phyloP scores from a whole-genome alignment of 2,797 vertebrate genomes.

The Sitta carolinensis region DNA sequence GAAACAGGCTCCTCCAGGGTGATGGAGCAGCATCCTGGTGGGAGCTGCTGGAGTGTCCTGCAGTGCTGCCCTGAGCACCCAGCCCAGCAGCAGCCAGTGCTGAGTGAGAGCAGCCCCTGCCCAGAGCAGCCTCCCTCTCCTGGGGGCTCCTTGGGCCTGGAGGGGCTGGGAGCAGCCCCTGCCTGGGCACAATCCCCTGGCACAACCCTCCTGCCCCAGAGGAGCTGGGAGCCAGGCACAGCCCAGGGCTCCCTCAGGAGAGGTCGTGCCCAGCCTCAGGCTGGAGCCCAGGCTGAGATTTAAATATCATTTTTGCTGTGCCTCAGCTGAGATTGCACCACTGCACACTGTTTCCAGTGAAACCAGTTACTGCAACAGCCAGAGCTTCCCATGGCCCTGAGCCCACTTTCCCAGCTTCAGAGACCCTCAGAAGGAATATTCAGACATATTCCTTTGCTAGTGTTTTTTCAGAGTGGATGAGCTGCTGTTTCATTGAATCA shows the following conservation, averaged over 20 bases:
- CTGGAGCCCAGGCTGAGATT: not conserved
- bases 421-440: not conserved
- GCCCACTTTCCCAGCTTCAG: not conserved
- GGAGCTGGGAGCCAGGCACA: not conserved
- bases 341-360: no score
- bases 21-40: not conserved
- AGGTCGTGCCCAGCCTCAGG: not conserved
- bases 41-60: not conserved
- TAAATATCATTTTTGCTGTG: not conserved
- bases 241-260: not conserved
- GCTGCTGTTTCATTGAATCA: not conserved
- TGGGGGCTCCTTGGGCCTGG: not conserved
- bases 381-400: not conserved
- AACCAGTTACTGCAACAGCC: not conserved
- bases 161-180: not conserved
- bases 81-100: fast-evolving
- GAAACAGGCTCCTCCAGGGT: fast-evolving
- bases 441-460: no score
- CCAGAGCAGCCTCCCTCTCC: not conserved
- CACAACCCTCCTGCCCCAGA: no score
- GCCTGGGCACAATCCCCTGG: not conserved
- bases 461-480: not conserved
- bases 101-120: not conserved
- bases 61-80: not conserved
- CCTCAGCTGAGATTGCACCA: not conserved